A percentile compares a stretch with the other conserved stretches of the same genome.
Evolutionary conservation across 2,797 vertebrate genomes (phyloP).

Genomic region (Melanotaenia trifasciata): DNA sequence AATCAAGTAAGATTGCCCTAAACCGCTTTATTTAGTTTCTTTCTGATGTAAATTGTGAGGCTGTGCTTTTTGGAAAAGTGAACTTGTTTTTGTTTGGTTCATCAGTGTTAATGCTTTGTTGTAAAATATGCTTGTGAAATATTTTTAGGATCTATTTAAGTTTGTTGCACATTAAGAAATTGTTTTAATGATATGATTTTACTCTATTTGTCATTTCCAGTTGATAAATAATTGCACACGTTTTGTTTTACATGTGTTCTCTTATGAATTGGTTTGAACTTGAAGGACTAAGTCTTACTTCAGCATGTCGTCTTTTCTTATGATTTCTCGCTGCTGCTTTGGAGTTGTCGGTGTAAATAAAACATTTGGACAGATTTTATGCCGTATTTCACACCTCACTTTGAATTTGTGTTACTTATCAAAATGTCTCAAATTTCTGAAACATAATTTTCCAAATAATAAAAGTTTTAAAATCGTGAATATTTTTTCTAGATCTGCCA

Average conservation of each 20-base stretch:
- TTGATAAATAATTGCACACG: constrained; percentile 36
- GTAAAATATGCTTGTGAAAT: constrained; percentile 52
- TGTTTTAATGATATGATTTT: constrained; percentile 38
- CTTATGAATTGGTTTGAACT: constrained; percentile 59
- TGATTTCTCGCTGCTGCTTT: constrained; percentile 65
- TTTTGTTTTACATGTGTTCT: constrained; percentile 35
- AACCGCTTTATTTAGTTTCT: constrained; percentile 13
- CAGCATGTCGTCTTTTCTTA: constrained; percentile 59
- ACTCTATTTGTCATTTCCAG: constrained; percentile 45
- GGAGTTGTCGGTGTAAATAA: constrained; percentile 49
- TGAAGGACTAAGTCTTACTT: constrained; percentile 75
- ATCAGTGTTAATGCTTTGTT: constrained; percentile 80
- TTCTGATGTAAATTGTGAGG: constrained; percentile 54
- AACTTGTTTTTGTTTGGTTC: constrained; percentile 8
- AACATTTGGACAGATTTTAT: constrained; percentile 54
- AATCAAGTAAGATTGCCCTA: constrained; percentile 25
- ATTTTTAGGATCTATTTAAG: constrained; percentile 71
- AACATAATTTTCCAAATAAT: constrained; percentile 84
- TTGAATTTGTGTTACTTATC: constrained; percentile 69
- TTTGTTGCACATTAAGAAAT: constrained; percentile 52
- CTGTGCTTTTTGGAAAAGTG: constrained; percentile 16
- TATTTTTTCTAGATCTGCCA: neutral
- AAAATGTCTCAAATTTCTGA: constrained; percentile 77
- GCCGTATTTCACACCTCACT: constrained; percentile 62
- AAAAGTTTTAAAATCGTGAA: constrained; percentile 66